Evolutionary conservation across 2,797 vertebrate genomes (phyloP).

Genomic region (Podarcis siculus): DNA sequence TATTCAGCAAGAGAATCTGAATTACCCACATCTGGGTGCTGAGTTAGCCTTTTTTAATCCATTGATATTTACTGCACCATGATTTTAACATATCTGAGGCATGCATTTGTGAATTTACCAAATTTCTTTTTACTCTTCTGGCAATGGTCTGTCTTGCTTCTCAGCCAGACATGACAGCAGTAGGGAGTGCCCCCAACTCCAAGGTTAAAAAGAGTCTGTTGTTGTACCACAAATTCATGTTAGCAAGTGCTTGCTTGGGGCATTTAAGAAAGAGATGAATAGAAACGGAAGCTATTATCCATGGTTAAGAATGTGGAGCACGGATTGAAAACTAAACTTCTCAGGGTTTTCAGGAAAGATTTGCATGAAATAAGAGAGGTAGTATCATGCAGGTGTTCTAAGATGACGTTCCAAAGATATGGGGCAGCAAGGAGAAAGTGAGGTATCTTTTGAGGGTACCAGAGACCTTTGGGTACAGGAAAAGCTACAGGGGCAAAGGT

Average conservation of each 20-base stretch:
- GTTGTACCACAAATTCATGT: neutral
- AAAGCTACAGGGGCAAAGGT: neutral
- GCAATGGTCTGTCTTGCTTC: neutral
- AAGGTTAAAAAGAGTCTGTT: neutral
- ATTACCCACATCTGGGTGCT: conserved; percentile 67
- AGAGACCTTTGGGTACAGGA: neutral
- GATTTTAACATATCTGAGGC: conserved; percentile 24
- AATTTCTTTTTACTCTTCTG: conserved; percentile 10
- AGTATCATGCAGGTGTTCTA: neutral
- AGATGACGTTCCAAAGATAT: neutral
- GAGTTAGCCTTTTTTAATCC: conserved; percentile 41
- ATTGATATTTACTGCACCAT: conserved; percentile 43
- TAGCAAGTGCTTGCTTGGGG: neutral
- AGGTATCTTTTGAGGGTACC: neutral
- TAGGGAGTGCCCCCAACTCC: conserved; percentile 8
- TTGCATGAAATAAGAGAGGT: neutral
- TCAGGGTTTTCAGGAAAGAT: neutral
- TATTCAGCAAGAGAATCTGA: conserved; percentile 69
- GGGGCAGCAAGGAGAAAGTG: neutral
- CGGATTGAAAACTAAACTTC: neutral
- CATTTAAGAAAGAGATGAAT: neutral
- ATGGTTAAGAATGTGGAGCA: neutral
- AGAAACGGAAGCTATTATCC: neutral
- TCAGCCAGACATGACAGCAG: neutral
- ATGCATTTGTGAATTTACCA: conserved; percentile 31